These are phyloP conservation scores for Aethina tumida DNA, from an alignment of 1,140 invertebrate species.

Conservation along the genomic window DNA sequence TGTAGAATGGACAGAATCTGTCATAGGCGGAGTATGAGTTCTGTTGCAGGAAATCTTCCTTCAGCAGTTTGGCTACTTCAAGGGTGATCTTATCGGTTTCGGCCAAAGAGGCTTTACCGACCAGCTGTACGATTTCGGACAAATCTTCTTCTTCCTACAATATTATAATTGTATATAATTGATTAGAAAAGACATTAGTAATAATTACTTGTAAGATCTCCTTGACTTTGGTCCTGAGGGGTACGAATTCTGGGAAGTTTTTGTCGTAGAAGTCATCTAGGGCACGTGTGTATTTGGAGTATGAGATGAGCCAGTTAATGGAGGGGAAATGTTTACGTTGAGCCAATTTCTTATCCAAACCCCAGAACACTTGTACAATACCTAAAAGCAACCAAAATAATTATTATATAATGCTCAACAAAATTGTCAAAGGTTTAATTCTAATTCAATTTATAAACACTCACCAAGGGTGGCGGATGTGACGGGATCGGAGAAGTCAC, in stretches of 20 bases:
- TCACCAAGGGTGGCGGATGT: constrained; percentile 85
- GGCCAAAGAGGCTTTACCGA: constrained; percentile 97
- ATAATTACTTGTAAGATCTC: constrained; percentile 75
- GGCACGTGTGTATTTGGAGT: constrained; percentile 96
- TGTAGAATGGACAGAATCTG: constrained; percentile 99
- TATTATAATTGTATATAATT: neutral
- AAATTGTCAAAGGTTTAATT: neutral
- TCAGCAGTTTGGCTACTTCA: constrained; percentile 95
- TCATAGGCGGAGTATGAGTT: constrained; percentile 58
- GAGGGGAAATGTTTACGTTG: constrained; percentile 99
- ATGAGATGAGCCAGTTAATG: constrained; percentile 99
- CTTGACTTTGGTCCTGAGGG: constrained; percentile 85
- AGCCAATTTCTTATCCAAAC: constrained; percentile 97
- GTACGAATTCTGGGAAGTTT: constrained; percentile 98
- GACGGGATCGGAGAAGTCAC: constrained; percentile 99
- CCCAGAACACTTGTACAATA: constrained; percentile 99
- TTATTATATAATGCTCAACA: neutral
- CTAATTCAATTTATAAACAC: constrained; percentile 1
- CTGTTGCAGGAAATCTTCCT: constrained; percentile 99
- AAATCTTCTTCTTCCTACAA: constrained; percentile 95
- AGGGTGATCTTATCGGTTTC: constrained; percentile 99
- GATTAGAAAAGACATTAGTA: neutral
- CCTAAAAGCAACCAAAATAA: constrained; percentile 38
- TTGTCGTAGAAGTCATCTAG: constrained; percentile 99
- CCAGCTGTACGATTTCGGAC: constrained; percentile 98